Percentiles rank a stretch among this genome's conserved stretches.
These are phyloP conservation scores for Anarsia innoxiella DNA, from an alignment of 2,888 invertebrate species.

Conservation along the genomic window DNA sequence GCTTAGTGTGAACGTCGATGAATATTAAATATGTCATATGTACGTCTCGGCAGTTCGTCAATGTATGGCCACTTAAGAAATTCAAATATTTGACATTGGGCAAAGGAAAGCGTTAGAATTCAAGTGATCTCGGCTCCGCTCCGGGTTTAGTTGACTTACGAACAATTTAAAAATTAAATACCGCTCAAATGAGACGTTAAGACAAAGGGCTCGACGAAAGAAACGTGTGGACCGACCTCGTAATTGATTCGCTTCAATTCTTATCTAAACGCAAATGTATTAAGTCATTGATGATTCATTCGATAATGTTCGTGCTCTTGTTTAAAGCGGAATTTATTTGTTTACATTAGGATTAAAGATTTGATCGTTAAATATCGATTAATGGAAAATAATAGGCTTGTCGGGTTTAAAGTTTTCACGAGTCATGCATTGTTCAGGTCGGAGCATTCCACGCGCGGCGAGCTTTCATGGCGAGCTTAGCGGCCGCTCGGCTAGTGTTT, in stretches of 20 bases:
- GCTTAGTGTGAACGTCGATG: slow-evolving; percentile 47
- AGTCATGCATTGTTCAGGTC: slow-evolving; percentile 2
- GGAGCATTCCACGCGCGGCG: slow-evolving; percentile 44
- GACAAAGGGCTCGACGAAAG: slow-evolving; percentile 43
- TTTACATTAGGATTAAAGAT: not conserved
- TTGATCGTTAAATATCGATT: not conserved
- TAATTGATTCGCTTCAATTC: slow-evolving; percentile 8
- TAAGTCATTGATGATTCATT: slow-evolving; percentile 1
- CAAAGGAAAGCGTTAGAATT: slow-evolving; percentile 75
- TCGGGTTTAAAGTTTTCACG: slow-evolving; percentile 3
- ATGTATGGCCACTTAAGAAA: slow-evolving; percentile 72
- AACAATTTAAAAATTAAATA: slow-evolving; percentile 72
- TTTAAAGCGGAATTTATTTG: not conserved
- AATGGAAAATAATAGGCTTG: not conserved
- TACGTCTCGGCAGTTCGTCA: slow-evolving; percentile 62
- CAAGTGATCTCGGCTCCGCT: slow-evolving; percentile 68
- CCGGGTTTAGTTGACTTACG: slow-evolving; percentile 65
- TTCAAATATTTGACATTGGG: slow-evolving; percentile 72
- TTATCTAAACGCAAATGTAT: slow-evolving; percentile 4
- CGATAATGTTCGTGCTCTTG: not conserved
- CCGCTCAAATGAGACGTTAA: slow-evolving; percentile 63
- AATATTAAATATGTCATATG: slow-evolving; percentile 64
- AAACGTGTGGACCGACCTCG: slow-evolving; percentile 29
- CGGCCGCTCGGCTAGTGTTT: slow-evolving; percentile 54
- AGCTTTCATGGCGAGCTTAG: slow-evolving; percentile 51